A percentile compares a stretch with the other conserved stretches of the same genome.
phyloP scores from a whole-genome alignment of 1,140 invertebrate genomes.

The Argopecten irradians region DNA sequence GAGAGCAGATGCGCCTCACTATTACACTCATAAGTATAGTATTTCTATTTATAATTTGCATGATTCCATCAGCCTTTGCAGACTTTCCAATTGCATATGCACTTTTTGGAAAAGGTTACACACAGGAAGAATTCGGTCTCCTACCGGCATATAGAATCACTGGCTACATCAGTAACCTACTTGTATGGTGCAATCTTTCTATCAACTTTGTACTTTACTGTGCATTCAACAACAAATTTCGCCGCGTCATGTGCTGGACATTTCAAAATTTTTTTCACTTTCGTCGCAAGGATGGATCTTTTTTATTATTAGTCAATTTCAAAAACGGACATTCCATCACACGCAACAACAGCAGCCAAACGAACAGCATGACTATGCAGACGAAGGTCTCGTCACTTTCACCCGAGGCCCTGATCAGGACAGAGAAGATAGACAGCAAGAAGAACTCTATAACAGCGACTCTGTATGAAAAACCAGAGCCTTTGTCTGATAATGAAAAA shows the following conservation, averaged over 20 bases:
- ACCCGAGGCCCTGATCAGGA: slow-evolving; percentile 36
- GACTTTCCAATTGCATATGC: slow-evolving; percentile 64
- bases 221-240: slow-evolving; percentile 71
- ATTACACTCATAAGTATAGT: slow-evolving; percentile 71
- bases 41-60: slow-evolving; percentile 70
- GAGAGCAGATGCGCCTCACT: slow-evolving; percentile 69
- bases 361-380: slow-evolving; percentile 56
- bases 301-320: slow-evolving; percentile 52
- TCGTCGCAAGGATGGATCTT: slow-evolving; percentile 44
- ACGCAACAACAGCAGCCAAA: slow-evolving; percentile 55
- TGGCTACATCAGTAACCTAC: slow-evolving; percentile 60
- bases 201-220: slow-evolving; percentile 72
- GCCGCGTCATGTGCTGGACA: slow-evolving; percentile 55
- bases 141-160: slow-evolving; percentile 57
- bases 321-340: slow-evolving; percentile 57
- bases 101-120: slow-evolving; percentile 59
- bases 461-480: slow-evolving; percentile 37
- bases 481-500: slow-evolving; percentile 28
- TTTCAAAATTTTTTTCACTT: slow-evolving; percentile 40
- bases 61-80: slow-evolving; percentile 69
- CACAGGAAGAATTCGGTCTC: slow-evolving; percentile 46
- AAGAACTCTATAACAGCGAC: slow-evolving; percentile 32
- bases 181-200: slow-evolving; percentile 69
- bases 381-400: slow-evolving; percentile 42
- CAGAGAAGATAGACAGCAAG: slow-evolving; percentile 34